These are phyloP conservation scores for Hylaeus anthracinus DNA, from an alignment of 1,140 invertebrate genomes.

Conservation along the genomic window DNA sequence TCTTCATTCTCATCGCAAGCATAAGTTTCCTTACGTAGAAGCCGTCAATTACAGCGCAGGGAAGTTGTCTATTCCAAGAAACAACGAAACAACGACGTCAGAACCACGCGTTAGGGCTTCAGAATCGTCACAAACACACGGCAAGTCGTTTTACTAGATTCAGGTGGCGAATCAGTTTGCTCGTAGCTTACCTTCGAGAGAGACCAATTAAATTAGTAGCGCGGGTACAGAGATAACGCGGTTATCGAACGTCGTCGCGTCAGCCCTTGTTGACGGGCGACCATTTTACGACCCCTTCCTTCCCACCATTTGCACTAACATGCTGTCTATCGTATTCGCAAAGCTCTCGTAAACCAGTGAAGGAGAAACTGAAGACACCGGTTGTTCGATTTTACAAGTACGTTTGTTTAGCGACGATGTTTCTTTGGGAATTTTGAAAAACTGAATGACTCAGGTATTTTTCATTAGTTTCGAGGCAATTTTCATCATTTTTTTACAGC, in stretches of 20 bases:
- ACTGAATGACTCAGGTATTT: no score
- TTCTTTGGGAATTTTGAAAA: background rate
- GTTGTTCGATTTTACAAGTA: no score
- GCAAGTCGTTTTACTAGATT: background rate
- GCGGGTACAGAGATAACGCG: constrained; percentile 7
- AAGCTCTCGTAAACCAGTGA: background rate
- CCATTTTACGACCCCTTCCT: background rate
- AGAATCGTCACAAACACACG: background rate
- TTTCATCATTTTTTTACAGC: no score
- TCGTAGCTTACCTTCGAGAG: background rate
- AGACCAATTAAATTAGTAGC: constrained; percentile 27
- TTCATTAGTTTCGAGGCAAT: no score
- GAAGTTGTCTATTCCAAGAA: no score
- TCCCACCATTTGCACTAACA: background rate
- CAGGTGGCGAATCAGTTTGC: background rate
- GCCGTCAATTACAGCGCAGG: no score
- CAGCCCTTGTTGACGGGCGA: background rate
- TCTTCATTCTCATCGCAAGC: no score
- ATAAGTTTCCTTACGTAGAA: no score
- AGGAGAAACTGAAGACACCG: background rate
- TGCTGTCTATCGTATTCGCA: background rate
- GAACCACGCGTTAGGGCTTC: no score
- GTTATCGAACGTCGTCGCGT: constrained; percentile 29
- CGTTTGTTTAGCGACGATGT: no score
- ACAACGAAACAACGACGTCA: no score